Conservation (phyloP, 2,888 invertebrate species). For the Sycophila texana region DNA sequence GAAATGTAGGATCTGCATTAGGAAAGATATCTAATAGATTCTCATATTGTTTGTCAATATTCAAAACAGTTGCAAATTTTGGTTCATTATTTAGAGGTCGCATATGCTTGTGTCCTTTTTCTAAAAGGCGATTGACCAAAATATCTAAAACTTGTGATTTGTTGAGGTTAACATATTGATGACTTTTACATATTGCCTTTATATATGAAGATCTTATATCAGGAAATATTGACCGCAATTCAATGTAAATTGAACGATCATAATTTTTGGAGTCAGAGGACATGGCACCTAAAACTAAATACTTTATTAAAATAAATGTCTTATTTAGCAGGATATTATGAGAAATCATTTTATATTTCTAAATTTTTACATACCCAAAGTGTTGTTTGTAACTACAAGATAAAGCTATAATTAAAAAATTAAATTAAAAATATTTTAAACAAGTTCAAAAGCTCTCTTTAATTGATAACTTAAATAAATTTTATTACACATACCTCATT, state of each 20-base stretch:
- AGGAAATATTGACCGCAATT: conserved; percentile 63
- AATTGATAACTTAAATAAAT: no score
- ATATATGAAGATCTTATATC: conserved; percentile 60
- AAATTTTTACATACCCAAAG: no score
- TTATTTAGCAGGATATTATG: no score
- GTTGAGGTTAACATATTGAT: conserved; percentile 69
- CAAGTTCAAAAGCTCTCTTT: no score
- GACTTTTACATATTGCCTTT: conserved; percentile 58
- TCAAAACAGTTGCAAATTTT: conserved; percentile 6
- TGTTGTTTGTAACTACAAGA: no score
- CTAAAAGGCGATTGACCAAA: conserved; percentile 73
- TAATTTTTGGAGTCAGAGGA: no score
- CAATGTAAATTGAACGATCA: conserved; percentile 53
- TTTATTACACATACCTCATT: background rate
- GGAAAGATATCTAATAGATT: conserved; percentile 66
- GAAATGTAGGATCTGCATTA: conserved; percentile 69
- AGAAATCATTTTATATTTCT: no score
- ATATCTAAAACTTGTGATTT: conserved; percentile 74
- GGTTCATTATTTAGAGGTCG: background rate
- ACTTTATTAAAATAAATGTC: no score
- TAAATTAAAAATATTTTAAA: no score
- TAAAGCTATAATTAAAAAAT: no score
- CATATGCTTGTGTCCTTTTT: conserved; percentile 66
- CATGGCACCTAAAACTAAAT: no score
- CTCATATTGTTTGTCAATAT: conserved; percentile 50